Base-by-base conservation (phyloP, 2,113 vertebrate genomes). In the Hypomesus transpacificus region DNA sequence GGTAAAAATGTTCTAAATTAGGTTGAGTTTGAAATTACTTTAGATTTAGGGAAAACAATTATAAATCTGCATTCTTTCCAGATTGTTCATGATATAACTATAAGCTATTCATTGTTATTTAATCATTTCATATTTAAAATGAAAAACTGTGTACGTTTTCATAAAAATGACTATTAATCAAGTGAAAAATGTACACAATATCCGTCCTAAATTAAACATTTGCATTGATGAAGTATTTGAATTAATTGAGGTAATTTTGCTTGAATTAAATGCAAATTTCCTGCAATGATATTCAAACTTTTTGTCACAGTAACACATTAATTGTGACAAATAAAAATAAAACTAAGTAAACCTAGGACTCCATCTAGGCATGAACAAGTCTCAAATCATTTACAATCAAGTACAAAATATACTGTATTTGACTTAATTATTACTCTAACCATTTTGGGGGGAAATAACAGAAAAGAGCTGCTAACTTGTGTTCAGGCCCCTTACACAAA, bases 311-410 rank as follows among this genome's bases (percentile, higher is more conserved):
- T 53, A 3, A 17, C 14, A 53, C 52, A 53, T 34, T 7, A 34
- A 53, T 14, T 53, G 13, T 53, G 52, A 53, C 17, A 70, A 80
- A 75, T 63, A 71, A 73, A 58, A 82, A 28, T 73, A 56, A 26
- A 68, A 69, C 68, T 75, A 1, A 62, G 11, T 13, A 24, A 28
- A 68, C 62, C 24, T 56, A 66, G 57, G 80, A 71, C 31, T 54
- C 53, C 53, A 69, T 54, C 53, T 54, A 54, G 8, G n/a, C 39
- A 9, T 46, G 39, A 46, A 46, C 9, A 11, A 9, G 9, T 46
- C 39, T 46, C 39, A 34, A 16, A 62, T 46, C 28, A 79, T 14
- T 56, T 61, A 71, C 57, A 74, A 17, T 52, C 7, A 52, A 67
- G 16, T 56, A 56, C n/a, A 18, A 56, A 46, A 46, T 11, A 13